Base-by-base conservation (phyloP, 2,888 invertebrate species). In the Pyrocoelia pectoralis region DNA sequence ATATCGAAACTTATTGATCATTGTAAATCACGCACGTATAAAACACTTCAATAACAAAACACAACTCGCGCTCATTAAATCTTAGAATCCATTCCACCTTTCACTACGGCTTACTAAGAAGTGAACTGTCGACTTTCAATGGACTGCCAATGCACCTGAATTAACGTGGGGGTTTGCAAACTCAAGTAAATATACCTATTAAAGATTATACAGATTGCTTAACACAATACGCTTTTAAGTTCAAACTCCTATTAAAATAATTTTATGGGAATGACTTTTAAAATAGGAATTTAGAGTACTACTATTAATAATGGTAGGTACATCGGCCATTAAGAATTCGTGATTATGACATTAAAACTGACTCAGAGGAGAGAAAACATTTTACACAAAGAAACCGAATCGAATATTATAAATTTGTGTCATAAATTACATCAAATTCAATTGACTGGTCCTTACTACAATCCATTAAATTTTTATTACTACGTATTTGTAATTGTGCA, bases 1-100 rank as follows among this genome's bases (percentile, higher is more conserved):
- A 68, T 81, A 81, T 48, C 80, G 74, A 67, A 81, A 81, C 70
- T 81, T 81, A 70, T 79, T 80, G 68, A 81, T 80, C 77, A 80
- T 79, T 53, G 63, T 69, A 62, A 33, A 52, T 52, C 17, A 43
- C 43, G 38, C 56, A 53, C 48, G 54, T 15, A 40, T 48, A 19
- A 62, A 14, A 48, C 40, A 53, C 48, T 43, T n/a, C n/a, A n/a
- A n/a, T n/a, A n/a, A n/a, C n/a, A 54, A 66, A 28, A 40, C 29
- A 58, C 41, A 43, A 40, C 29, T 15, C 56, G 41, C 56, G 63
- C 56, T 43, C 53, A 50, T 49, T 50, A 29, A 41, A 59, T 24
- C 55, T 28, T 29, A 41, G 48, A 40, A 29, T 59, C 54, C 64
- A 66, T 59, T 56, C 65, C 66, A 63, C 68, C 70, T 71, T 68